Evolutionary conservation across 1,140 invertebrate species (phyloP).

Genomic region (Latrodectus geometricus): DNA sequence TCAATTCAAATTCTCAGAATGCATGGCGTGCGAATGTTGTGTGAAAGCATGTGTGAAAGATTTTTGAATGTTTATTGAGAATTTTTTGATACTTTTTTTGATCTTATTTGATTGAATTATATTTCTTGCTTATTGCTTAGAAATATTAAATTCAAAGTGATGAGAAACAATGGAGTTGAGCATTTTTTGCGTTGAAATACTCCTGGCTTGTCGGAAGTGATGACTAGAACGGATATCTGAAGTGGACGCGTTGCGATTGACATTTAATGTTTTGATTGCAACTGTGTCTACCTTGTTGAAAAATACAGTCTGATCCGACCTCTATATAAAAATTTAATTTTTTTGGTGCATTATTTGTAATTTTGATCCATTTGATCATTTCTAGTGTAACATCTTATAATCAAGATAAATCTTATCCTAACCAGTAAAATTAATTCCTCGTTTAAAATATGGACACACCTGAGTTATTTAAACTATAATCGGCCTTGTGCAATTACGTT

Average conservation of each 20-base stretch:
- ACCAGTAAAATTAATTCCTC: too few relatives aligned
- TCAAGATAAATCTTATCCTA: too few relatives aligned
- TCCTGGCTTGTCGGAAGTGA: constrained; percentile 15
- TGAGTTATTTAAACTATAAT: too few relatives aligned
- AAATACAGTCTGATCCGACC: constrained; percentile 29
- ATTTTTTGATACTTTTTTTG: constrained; percentile 13
- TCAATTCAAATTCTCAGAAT: not conserved
- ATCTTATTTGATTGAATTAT: constrained; percentile 51
- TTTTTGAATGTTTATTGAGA: not conserved
- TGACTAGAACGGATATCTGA: constrained; percentile 49
- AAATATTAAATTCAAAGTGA: constrained; percentile 19
- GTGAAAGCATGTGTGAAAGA: constrained; percentile 16
- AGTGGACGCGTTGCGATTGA: constrained; percentile 9
- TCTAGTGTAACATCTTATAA: too few relatives aligned
- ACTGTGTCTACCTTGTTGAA: constrained; percentile 28
- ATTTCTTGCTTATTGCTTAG: not conserved
- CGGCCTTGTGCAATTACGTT: too few relatives aligned
- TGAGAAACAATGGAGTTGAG: constrained; percentile 32
- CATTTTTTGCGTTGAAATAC: constrained; percentile 29
- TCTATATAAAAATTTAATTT: not conserved
- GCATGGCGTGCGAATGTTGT: not conserved
- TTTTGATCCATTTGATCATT: too few relatives aligned
- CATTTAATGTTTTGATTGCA: not conserved
- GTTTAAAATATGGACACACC: too few relatives aligned
- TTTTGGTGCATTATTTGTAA: too few relatives aligned